phyloP scores from a whole-genome alignment of 2,888 invertebrate species.

The Agriopis leucophaearia region DNA sequence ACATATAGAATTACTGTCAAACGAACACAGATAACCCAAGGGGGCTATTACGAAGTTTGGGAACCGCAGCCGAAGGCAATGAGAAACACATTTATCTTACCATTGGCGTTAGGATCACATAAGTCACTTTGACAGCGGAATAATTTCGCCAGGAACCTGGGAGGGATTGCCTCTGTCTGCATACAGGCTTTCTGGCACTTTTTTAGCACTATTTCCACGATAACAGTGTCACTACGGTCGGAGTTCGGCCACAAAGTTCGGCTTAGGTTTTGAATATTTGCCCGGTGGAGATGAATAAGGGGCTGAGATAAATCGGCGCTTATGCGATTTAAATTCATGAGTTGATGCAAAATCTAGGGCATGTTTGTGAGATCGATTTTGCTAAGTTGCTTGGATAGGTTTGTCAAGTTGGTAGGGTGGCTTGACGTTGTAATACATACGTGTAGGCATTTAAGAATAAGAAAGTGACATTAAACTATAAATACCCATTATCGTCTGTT shows the following conservation, averaged over 20 bases:
- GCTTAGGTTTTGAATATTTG: conserved; percentile 31
- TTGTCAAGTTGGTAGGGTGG: too few relatives aligned
- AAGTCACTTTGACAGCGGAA: conserved; percentile 59
- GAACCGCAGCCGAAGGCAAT: conserved; percentile 50
- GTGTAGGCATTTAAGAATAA: too few relatives aligned
- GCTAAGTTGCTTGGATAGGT: too few relatives aligned
- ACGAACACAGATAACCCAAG: conserved; percentile 29
- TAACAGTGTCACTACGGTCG: conserved; percentile 31
- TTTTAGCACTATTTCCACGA: conserved; percentile 28
- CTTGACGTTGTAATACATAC: too few relatives aligned
- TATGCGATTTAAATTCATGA: conserved; percentile 18
- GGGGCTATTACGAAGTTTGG: conserved; percentile 44
- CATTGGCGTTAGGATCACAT: conserved; percentile 57
- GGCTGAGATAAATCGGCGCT: conserved; percentile 10
- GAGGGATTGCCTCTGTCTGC: conserved; percentile 47
- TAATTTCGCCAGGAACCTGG: conserved; percentile 50
- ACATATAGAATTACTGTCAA: conserved; percentile 22
- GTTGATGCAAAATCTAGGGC: conserved; percentile 2
- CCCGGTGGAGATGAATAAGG: conserved; percentile 12
- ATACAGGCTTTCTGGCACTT: conserved; percentile 25
- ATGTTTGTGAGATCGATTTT: not conserved
- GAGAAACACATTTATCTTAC: conserved; percentile 60
- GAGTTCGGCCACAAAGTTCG: conserved; percentile 23
- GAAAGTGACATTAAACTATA: too few relatives aligned
- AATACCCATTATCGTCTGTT: too few relatives aligned